Evolutionary conservation across 2,797 vertebrate genomes (phyloP), one percentile per base, ranked within the genome.

Genomic region (Euthynnus affinis): DNA sequence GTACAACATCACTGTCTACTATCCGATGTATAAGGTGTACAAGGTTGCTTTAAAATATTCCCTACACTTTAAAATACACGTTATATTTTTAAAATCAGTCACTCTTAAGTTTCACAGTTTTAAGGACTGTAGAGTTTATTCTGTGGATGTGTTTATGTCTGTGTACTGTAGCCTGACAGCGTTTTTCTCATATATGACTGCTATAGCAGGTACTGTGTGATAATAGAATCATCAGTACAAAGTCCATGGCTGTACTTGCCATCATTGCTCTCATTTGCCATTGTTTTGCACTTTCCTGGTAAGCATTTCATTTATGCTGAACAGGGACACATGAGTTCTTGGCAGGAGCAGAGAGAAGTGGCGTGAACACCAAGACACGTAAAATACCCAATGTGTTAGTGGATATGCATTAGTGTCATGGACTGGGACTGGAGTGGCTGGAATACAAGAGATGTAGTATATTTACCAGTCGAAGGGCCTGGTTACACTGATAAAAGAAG

Each of bases 81-180:
- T 53, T 2, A 55, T 59, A 62, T 9, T 44, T 56, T 56, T 32
- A 23, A 62, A 62, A 73, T 63, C 40, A 12, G 37, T 46, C 1
- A 44, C 34, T 44, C 49, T 14, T 32, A 65, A 20, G 34, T 78
- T 71, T 75, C 63, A 82, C 58, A 85, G 62, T 68, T 78, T 69
- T 17, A 44, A 32, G 27, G 10, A 64, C 42, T 27, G 56, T 37
- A 72, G 49, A 51, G 8, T 23, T 37, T 72, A 51, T 67, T 80
- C 17, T 52, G 58, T 69, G 42, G 9, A 77, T 42, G 14, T 48
- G 29, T 63, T 25, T n/a, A 40, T 53, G 64, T 44, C 10, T 67
- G 22, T 51, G 13, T 12, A n/a, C 55, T 61, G 34, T 49, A 22
- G 17, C 70, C 18, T 18, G 34, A 63, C 27, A 63, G 37, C 25